phyloP scores from a whole-genome alignment of 2,888 invertebrate species.

The Agrilus biguttatus region DNA sequence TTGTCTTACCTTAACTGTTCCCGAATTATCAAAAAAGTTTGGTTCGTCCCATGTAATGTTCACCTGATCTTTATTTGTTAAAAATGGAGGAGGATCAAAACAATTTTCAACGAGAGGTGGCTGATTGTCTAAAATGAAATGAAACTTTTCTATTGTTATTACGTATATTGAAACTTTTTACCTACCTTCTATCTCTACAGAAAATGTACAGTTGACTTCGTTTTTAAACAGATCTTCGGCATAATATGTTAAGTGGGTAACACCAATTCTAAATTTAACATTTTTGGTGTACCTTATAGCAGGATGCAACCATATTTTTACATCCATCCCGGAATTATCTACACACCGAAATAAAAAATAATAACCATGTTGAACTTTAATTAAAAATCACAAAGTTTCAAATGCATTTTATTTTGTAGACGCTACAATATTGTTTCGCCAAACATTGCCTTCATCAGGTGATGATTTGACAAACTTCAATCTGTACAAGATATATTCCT shows the following conservation, averaged over 20 bases:
- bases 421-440: no score
- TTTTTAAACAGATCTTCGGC: slow-evolving; percentile 48
- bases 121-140: slow-evolving; percentile 32
- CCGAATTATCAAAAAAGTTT: slow-evolving; percentile 41
- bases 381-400: no score
- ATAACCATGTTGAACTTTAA: no score
- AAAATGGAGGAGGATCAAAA: slow-evolving; percentile 38
- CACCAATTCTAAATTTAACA: slow-evolving; percentile 42
- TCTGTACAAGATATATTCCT: no score
- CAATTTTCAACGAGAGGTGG: slow-evolving; percentile 44
- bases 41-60: slow-evolving; percentile 47
- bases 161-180: background rate
- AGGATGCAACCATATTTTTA: slow-evolving; percentile 43
- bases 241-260: slow-evolving; percentile 41
- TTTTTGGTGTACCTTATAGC: slow-evolving; percentile 30
- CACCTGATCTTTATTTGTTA: slow-evolving; percentile 20
- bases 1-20: slow-evolving; percentile 18
- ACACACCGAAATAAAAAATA: background rate
- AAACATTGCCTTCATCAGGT: no score
- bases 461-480: no score
- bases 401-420: no score
- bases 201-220: slow-evolving; percentile 44
- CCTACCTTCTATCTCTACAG: slow-evolving; percentile 38
- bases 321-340: slow-evolving; percentile 44
- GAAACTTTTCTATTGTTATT: background rate